These are phyloP conservation scores for Palythoa caribaeorum DNA, from an alignment of 92 coral and sea anemone species.

Conservation along the genomic window DNA sequence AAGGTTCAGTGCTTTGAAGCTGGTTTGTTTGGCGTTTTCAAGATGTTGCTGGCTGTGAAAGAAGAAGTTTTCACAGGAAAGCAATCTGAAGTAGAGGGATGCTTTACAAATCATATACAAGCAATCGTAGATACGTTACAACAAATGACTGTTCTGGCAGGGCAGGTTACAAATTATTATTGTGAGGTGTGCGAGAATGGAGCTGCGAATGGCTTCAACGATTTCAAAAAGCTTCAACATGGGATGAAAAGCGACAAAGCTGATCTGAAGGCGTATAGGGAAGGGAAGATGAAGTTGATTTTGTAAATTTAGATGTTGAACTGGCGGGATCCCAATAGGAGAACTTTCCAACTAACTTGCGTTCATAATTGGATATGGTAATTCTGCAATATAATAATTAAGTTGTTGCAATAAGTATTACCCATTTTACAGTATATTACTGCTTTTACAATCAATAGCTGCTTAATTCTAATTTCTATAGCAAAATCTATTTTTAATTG, in stretches of 20 bases:
- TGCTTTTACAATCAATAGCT: neutral
- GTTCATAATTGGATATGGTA: neutral
- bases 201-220: neutral
- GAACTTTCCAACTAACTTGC: too few relatives aligned
- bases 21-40: conserved; percentile 32
- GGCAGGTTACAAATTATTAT: conserved; percentile 16
- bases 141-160: conserved; percentile 31
- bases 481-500: neutral
- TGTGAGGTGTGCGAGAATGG: conserved; percentile 34
- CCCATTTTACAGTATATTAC: neutral
- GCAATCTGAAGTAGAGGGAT: conserved; percentile 24
- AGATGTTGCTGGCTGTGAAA: conserved; percentile 32
- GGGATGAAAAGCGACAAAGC: neutral
- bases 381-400: neutral
- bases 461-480: neutral
- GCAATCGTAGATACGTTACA: conserved; percentile 29
- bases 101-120: conserved; percentile 19
- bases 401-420: neutral
- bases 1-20: neutral
- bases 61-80: conserved; percentile 39
- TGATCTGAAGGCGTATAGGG: neutral
- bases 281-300: conserved; percentile 12
- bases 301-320: neutral
- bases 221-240: neutral
- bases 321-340: too few relatives aligned